phyloP scores from a whole-genome alignment of 2,797 vertebrate species.

The Propithecus perrieri region DNA sequence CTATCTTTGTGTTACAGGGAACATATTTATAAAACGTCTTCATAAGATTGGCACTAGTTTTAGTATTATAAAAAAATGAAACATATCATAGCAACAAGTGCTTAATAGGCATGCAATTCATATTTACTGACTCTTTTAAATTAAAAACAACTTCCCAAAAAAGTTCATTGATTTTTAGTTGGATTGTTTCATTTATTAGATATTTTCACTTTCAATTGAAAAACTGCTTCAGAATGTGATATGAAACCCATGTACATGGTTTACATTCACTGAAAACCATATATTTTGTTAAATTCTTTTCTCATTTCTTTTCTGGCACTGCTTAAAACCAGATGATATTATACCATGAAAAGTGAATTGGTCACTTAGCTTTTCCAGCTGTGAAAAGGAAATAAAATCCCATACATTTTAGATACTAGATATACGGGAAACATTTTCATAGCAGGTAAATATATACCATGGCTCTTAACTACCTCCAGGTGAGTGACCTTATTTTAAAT shows the following conservation, averaged over 20 bases:
- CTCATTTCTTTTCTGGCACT: neutral
- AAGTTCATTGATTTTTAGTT: neutral
- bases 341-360: neutral
- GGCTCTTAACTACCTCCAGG: slow-evolving; percentile 3
- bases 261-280: neutral
- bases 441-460: neutral
- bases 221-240: neutral
- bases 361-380: slow-evolving; percentile 48
- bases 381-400: slow-evolving; percentile 36
- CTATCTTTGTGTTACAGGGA: neutral
- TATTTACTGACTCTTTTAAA: neutral
- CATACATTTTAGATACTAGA: neutral
- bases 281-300: neutral
- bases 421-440: slow-evolving; percentile 42
- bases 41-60: neutral
- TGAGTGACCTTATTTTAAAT: neutral
- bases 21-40: neutral
- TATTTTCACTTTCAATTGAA: neutral
- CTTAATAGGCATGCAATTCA: neutral
- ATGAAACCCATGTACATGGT: neutral
- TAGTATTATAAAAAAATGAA: neutral
- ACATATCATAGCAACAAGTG: neutral
- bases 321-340: neutral
- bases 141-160: neutral
- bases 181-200: neutral